Conservation (phyloP, 2,888 invertebrate genomes). For the Ephialtes manifestator region DNA sequence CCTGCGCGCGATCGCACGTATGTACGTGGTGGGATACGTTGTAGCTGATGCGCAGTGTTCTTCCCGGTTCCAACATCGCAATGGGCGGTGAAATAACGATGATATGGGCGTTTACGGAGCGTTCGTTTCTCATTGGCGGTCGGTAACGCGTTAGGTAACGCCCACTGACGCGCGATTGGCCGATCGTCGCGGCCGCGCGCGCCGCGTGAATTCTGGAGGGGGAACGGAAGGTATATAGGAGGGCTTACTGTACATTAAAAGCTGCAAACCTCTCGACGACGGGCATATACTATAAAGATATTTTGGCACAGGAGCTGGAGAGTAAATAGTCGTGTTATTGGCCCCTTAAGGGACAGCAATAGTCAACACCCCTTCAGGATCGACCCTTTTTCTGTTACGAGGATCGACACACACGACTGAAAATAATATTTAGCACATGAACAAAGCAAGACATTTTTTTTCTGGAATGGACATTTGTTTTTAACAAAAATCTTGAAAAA, state of each 20-base stretch:
- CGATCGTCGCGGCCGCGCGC: constrained; percentile 28
- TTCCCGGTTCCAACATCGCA: constrained; percentile 26
- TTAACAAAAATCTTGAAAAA: too few species aligned
- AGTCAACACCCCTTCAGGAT: neutral
- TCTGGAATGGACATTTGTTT: too few species aligned
- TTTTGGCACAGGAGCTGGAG: neutral
- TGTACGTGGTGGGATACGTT: constrained; percentile 38
- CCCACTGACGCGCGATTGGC: constrained; percentile 34
- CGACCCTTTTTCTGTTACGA: too few species aligned
- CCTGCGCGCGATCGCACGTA: constrained; percentile 48
- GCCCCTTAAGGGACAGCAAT: constrained; percentile 9
- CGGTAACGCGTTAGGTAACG: constrained; percentile 20
- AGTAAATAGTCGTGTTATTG: constrained; percentile 10
- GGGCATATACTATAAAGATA: constrained; percentile 1
- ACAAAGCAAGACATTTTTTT: too few species aligned
- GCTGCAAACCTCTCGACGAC: constrained; percentile 4
- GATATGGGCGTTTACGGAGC: constrained; percentile 42
- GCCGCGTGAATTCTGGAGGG: neutral
- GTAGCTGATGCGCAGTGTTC: constrained; percentile 48
- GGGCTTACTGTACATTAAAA: constrained; percentile 6
- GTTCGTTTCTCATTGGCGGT: constrained; percentile 42
- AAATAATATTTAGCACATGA: too few species aligned
- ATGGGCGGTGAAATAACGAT: constrained; percentile 25
- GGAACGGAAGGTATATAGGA: neutral
- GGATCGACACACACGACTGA: too few species aligned